Evolutionary conservation across 1,140 invertebrate genomes (phyloP), one percentile per base, ranked within the genome.

Genomic region (Teleopsis dalmanni): DNA sequence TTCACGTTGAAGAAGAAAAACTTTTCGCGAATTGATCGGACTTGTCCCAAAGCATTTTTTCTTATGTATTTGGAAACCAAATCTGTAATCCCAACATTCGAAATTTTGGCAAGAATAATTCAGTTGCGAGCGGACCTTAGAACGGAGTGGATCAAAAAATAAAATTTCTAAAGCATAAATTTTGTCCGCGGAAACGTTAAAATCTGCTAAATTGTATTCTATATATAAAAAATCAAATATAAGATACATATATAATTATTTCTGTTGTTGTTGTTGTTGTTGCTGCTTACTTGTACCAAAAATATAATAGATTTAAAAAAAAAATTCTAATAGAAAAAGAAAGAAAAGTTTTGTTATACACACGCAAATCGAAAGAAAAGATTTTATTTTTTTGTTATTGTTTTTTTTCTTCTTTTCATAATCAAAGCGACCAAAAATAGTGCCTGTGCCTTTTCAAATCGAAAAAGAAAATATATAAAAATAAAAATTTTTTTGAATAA

Each of bases 121-220:
- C 57, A 70, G 65, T 70, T 70, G 62, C 66, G 67, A 70, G 66
- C 64, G 67, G 67, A 70, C 66, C 66, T 67, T 59, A 67, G 66
- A 64, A 67, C 62, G 65, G 64, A 65, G 67, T 67, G 66, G 63
- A 65, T 70, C 64, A 60, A 67, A 66, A 66, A 59, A 56, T 44
- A 66, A 66, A 67, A 60, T 56, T 43, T 44, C 56, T 58, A 57
- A 60, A 52, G 53, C 60, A 53, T 62, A 55, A 62, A 60, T 57
- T 60, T 56, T 65, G 65, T 69, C 65, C 65, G 65, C 65, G 65
- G 59, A 66, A 60, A 58, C 62, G 53, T 65, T 66, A 55, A 64
- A 41, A 46, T 53, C 35, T 38, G 21, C 22, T 51, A 60, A 57
- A 58, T 62, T 56, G 52, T 53, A 52, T 58, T 41, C 57, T 62